phyloP scores from a whole-genome alignment of 64 coral and sea anemone species.

The Trachythela sp. region DNA sequence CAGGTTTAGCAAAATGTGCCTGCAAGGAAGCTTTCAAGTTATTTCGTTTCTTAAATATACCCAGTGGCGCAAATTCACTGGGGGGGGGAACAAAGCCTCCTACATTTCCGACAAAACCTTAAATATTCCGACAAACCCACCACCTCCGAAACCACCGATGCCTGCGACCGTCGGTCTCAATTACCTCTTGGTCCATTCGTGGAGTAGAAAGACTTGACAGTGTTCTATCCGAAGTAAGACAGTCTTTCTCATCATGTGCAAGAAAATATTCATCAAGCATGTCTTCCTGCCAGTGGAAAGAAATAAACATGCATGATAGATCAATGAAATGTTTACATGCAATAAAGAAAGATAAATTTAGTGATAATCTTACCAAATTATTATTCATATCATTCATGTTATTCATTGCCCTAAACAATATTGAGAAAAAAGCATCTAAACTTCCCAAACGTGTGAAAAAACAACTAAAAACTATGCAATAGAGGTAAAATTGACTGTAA shows the following conservation, averaged over 20 bases:
- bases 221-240: conserved; percentile 66
- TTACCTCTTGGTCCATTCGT: conserved; percentile 68
- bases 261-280: conserved; percentile 61
- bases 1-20: too few relatives aligned
- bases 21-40: too few relatives aligned
- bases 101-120: too few relatives aligned
- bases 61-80: too few relatives aligned
- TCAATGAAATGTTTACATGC: not conserved
- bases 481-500: too few relatives aligned
- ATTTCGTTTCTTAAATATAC: too few relatives aligned
- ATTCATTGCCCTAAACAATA: not conserved
- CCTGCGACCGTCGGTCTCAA: too few relatives aligned
- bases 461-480: too few relatives aligned
- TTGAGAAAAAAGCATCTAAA: not conserved
- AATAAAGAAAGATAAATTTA: not conserved
- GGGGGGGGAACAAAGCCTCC: too few relatives aligned
- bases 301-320: not conserved
- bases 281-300: conserved; percentile 12
- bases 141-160: too few relatives aligned
- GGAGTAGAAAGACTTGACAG: conserved; percentile 54
- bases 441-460: too few relatives aligned
- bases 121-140: too few relatives aligned
- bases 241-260: conserved; percentile 49
- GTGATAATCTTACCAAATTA: not conserved
- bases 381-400: not conserved